Percentiles rank a stretch among this genome's conserved stretches.
Evolutionary conservation across 2,113 vertebrate genomes (phyloP).

Genomic region (Boulengeromyrus knoepffleri): DNA sequence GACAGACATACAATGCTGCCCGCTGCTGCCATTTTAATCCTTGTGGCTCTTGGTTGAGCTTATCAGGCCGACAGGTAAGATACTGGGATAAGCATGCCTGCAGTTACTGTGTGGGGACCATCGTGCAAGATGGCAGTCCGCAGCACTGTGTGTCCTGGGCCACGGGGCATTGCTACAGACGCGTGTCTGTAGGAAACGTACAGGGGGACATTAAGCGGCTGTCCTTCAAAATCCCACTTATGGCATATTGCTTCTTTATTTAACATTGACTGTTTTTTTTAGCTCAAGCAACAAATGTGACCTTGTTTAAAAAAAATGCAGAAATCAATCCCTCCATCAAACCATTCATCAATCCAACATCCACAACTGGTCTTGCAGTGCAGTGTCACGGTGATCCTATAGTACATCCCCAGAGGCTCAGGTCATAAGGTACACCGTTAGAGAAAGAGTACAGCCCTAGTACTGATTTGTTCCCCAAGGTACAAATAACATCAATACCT

Average conservation of each 20-base stretch:
- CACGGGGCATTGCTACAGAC: not conserved
- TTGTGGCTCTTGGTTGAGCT: constrained; percentile 38
- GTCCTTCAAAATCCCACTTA: not conserved
- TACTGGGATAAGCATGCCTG: constrained; percentile 42
- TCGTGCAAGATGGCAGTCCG: constrained; percentile 15
- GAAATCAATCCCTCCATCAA: not conserved
- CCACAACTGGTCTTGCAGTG: not conserved
- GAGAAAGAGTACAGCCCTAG: not conserved
- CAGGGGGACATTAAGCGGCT: not conserved
- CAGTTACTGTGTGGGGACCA: constrained; percentile 30
- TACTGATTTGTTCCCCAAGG: not conserved
- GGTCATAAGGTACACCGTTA: not conserved
- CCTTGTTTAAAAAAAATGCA: not conserved
- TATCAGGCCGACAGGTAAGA: constrained; percentile 41
- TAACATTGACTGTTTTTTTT: not conserved
- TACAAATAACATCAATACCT: not conserved
- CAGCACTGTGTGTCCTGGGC: not conserved
- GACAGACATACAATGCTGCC: not conserved
- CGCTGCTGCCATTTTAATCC: constrained; percentile 34
- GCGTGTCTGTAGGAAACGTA: not conserved
- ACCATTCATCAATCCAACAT: not conserved
- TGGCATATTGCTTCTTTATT: not conserved
- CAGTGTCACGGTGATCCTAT: not conserved
- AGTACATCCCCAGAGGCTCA: not conserved
- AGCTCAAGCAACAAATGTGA: not conserved